Evolutionary conservation across 2,113 vertebrate genomes (phyloP), one percentile per base, ranked within the genome.

Genomic region (Myotis davidii): DNA sequence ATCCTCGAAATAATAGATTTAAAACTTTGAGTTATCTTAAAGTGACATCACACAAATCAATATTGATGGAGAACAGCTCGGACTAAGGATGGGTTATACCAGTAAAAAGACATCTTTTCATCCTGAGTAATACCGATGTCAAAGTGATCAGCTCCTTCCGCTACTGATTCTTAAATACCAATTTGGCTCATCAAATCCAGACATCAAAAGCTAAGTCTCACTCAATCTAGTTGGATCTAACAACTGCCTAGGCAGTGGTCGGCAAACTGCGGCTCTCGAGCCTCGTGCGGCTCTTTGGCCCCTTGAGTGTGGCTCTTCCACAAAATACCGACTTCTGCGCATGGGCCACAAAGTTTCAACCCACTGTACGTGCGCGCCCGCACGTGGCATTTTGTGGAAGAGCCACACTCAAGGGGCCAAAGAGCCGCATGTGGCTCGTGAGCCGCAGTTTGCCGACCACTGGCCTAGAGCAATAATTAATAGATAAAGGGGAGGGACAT

Each of bases 111-210:
- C 23, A 27, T 20, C 12, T 76, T 54, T 65, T 48, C 18, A 34
- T 88, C 20, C 34, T 9, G 8, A 84, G 20, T 45, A 21, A 69
- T 14, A 85, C 16, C 73, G 86, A 0, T 85, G 88, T 86, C 13
- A 96, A n/a, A 85, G 59, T 12, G 78, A 90, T 54, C 27, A 74
- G n/a, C 16, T 96, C 50, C 9, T 54, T 39, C 18, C 91, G 92
- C 61, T 94, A 84, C 65, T 95, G 59, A 96, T 98, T 97, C 94
- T 96, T 86, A 97, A 97, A 93, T 96, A 97, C 93, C 16, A 96
- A 9, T 48, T 42, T 50, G 52, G 91, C 42, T 97, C 1, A 34
- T 79, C 81, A 97, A 92, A 96, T 95, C 67, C 90, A 97, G 84
- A 91, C 18, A 96, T 90, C 67, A 94, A 83, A 98, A 94, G 69